phyloP scores from a whole-genome alignment of 1,140 invertebrate genomes.

The Dreissena polymorpha region DNA sequence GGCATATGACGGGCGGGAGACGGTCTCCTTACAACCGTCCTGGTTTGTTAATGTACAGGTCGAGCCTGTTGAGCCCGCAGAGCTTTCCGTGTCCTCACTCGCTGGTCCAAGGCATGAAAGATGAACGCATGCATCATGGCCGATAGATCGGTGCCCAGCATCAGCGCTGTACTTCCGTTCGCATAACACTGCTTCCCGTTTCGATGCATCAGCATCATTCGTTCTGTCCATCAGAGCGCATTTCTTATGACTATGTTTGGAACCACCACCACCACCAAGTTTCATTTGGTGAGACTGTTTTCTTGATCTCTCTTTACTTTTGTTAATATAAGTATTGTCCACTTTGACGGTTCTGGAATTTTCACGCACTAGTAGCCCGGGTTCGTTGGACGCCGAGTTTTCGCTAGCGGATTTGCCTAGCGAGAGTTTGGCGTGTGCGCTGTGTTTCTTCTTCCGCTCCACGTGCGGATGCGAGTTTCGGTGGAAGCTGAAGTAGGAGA shows the following conservation, averaged over 20 bases:
- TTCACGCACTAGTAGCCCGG: constrained; percentile 53
- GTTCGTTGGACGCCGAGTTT: neutral
- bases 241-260: neutral
- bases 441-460: constrained; percentile 2
- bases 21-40: neutral
- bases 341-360: constrained; percentile 54
- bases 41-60: neutral
- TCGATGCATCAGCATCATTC: neutral
- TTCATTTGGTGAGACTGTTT: neutral
- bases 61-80: neutral
- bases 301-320: neutral
- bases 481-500: constrained; percentile 8
- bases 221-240: neutral
- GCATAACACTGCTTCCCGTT: neutral
- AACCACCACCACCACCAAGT: neutral
- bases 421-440: too few relatives aligned
- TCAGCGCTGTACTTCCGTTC: neutral
- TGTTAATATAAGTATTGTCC: constrained; percentile 48
- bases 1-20: neutral
- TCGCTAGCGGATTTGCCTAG: neutral
- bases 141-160: neutral
- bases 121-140: neutral
- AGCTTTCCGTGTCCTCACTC: neutral
- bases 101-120: neutral
- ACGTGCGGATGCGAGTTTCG: constrained; percentile 24